These are phyloP conservation scores for Gerosis bhagava DNA, from an alignment of 2,888 invertebrate species.

Conservation along the genomic window DNA sequence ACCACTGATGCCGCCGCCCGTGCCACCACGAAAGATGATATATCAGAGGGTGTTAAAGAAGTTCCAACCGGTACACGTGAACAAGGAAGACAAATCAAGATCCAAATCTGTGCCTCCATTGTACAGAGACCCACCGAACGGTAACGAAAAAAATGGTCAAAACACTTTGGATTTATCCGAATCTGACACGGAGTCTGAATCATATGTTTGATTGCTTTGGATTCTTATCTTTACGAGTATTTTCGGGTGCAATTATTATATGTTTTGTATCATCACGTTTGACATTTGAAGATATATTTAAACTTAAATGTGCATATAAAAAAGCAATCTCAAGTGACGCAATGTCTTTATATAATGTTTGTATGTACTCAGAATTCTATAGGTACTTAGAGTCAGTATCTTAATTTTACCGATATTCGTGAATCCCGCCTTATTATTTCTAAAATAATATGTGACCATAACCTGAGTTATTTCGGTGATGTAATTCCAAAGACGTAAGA, in stretches of 20 bases:
- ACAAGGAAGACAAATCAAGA: constrained; percentile 78
- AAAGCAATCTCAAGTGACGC: constrained; percentile 10
- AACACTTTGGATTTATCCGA: constrained; percentile 72
- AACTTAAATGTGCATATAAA: too few relatives aligned
- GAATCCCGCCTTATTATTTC: constrained; percentile 72
- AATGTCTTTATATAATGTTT: constrained; percentile 4
- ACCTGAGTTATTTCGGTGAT: constrained; percentile 78
- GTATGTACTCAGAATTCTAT: constrained; percentile 28
- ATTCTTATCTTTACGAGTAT: constrained; percentile 22
- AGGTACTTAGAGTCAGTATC: too few relatives aligned
- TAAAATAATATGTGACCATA: constrained; percentile 73
- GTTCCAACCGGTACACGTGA: constrained; percentile 85
- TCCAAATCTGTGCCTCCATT: constrained; percentile 74
- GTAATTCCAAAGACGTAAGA: constrained; percentile 80
- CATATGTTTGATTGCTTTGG: constrained; percentile 59
- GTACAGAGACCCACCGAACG: constrained; percentile 68
- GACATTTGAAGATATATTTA: too few relatives aligned
- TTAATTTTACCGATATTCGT: constrained; percentile 44
- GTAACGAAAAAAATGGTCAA: constrained; percentile 56
- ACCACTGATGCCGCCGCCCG: constrained; percentile 82
- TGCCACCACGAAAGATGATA: constrained; percentile 80
- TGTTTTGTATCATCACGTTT: constrained; percentile 5
- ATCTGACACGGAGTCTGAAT: constrained; percentile 78
- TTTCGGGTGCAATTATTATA: constrained; percentile 31
- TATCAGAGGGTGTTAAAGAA: constrained; percentile 81